These are phyloP conservation scores for Sussaba pulchella DNA, from an alignment of 2,888 invertebrate genomes.

Conservation along the genomic window DNA sequence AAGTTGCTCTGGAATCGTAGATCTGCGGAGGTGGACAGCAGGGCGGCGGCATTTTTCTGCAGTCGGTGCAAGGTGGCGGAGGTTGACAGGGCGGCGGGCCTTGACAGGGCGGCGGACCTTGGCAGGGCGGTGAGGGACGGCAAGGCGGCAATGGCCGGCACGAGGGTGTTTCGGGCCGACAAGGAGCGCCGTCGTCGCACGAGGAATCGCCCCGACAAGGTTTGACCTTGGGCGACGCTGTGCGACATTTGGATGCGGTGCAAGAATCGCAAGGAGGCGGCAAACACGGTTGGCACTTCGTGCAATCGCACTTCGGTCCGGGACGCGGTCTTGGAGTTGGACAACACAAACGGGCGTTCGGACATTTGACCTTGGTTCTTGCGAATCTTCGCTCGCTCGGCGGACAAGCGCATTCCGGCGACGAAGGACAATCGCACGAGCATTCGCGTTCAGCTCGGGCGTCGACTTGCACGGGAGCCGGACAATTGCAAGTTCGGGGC, in stretches of 20 bases:
- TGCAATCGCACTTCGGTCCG: constrained; percentile 71
- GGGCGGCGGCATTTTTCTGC: constrained; percentile 29
- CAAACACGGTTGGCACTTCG: constrained; percentile 68
- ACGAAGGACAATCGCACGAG: constrained; percentile 74
- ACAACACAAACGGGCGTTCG: constrained; percentile 72
- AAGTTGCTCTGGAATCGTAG: background rate
- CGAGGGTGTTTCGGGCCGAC: constrained; percentile 53
- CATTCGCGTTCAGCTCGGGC: constrained; percentile 73
- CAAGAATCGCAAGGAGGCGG: constrained; percentile 72
- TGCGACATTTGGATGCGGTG: constrained; percentile 68
- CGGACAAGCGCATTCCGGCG: constrained; percentile 76
- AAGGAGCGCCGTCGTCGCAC: constrained; percentile 60
- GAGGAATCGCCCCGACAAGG: constrained; percentile 58
- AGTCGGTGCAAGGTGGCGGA: constrained; percentile 45
- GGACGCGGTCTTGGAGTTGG: constrained; percentile 70
- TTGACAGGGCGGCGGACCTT: constrained; percentile 39
- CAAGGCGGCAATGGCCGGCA: constrained; percentile 57
- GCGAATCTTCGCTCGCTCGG: constrained; percentile 76
- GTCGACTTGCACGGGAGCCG: constrained; percentile 75
- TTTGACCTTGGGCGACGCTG: constrained; percentile 41
- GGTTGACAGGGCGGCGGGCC: constrained; percentile 48
- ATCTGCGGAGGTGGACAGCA: constrained; percentile 1
- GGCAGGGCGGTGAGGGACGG: constrained; percentile 36
- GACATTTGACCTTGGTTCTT: constrained; percentile 69
- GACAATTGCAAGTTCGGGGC: constrained; percentile 75